Evolutionary conservation across 2,888 invertebrate species (phyloP).

Genomic region (Campoplex capitator): DNA sequence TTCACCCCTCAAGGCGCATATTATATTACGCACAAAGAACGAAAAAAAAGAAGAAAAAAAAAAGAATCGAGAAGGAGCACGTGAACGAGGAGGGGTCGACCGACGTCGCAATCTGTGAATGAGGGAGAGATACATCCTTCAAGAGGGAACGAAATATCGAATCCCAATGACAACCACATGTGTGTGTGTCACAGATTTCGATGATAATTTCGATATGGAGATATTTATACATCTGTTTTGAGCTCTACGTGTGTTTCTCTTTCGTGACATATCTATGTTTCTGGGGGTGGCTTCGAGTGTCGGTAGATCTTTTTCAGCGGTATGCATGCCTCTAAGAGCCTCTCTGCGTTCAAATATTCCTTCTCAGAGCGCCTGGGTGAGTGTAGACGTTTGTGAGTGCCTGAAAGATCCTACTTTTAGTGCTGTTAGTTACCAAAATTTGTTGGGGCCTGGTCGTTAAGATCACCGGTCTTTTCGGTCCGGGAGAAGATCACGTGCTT

Average conservation of each 20-base stretch:
- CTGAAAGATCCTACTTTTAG: background rate
- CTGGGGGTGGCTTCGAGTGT: constrained; percentile 7
- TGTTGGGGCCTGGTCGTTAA: background rate
- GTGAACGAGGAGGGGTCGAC: constrained; percentile 60
- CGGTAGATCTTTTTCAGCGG: constrained; percentile 3
- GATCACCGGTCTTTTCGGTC: background rate
- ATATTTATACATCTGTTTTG: constrained; percentile 1
- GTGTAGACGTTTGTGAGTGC: background rate
- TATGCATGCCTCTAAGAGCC: background rate
- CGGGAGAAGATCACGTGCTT: background rate
- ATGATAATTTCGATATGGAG: constrained; percentile 48
- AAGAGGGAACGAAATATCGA: constrained; percentile 11
- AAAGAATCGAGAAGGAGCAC: background rate
- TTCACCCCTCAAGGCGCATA: constrained; percentile 49
- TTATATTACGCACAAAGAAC: constrained; percentile 63
- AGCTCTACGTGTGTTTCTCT: background rate
- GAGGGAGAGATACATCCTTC: constrained; percentile 77
- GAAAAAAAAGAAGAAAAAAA: constrained; percentile 8
- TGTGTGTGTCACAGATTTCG: constrained; percentile 33
- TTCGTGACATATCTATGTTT: background rate
- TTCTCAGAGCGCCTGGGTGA: background rate
- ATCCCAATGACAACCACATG: constrained; percentile 24
- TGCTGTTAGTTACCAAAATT: background rate
- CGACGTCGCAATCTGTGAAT: constrained; percentile 83
- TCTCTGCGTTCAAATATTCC: background rate